A percentile compares a stretch with the other conserved stretches of the same genome.
phyloP scores from a whole-genome alignment of 2,888 invertebrate species.

The Drosophila mettleri region DNA sequence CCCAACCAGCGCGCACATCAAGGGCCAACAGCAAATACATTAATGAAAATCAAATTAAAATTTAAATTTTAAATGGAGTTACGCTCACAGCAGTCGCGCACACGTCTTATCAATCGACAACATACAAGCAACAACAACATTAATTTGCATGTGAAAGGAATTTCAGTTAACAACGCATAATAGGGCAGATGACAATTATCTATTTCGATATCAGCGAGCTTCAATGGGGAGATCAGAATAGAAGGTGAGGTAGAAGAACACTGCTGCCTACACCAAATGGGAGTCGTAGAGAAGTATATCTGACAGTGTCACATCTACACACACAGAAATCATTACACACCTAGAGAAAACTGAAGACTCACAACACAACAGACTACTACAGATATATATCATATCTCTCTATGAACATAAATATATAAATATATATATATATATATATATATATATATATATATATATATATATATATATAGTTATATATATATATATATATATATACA shows the following conservation, averaged over 20 bases:
- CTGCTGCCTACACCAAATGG: too few species aligned
- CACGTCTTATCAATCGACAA: slow-evolving; percentile 23
- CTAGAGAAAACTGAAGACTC: slow-evolving; percentile 20
- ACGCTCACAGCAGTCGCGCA: slow-evolving; percentile 9
- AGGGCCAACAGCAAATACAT: slow-evolving; percentile 48
- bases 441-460: slow-evolving; percentile 21
- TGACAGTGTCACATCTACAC: slow-evolving; percentile 11
- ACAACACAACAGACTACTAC: slow-evolving; percentile 15
- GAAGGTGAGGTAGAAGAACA: too few species aligned
- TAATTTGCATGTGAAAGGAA: slow-evolving; percentile 3
- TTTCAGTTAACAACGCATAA: slow-evolving; percentile 8
- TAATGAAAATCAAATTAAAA: slow-evolving; percentile 75
- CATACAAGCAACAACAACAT: slow-evolving; percentile 13
- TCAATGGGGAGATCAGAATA: slow-evolving; percentile 1
- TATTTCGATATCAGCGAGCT: slow-evolving; percentile 11
- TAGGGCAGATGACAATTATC: slow-evolving; percentile 1
- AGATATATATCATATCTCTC: slow-evolving; percentile 19
- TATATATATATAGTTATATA: slow-evolving; percentile 5
- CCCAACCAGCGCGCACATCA: slow-evolving; percentile 12
- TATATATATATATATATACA: slow-evolving; percentile 15
- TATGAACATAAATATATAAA: not conserved
- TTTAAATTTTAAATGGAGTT: slow-evolving; percentile 42
- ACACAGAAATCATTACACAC: slow-evolving; percentile 3
- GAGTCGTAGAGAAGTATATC: slow-evolving; percentile 7
- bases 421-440: not conserved